phyloP scores from a whole-genome alignment of 2,888 invertebrate species.

The Gandaritis pyraliata region DNA sequence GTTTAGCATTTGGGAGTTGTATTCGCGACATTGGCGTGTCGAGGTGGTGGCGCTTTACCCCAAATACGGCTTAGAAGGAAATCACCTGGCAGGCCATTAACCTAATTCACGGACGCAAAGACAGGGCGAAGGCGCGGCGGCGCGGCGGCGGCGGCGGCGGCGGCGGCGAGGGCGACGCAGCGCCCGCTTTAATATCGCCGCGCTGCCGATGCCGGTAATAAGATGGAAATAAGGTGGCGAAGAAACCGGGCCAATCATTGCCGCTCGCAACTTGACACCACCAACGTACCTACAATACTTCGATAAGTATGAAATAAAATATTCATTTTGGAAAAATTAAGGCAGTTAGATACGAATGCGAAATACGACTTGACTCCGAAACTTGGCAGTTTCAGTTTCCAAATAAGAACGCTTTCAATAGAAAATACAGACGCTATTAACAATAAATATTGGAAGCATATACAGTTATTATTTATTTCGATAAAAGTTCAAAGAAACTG shows the following conservation, averaged over 20 bases:
- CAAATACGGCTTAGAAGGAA: constrained; percentile 80
- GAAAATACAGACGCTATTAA: neutral
- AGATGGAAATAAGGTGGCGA: constrained; percentile 82
- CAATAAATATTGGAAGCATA: no score
- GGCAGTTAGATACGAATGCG: constrained; percentile 35
- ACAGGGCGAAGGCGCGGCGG: constrained; percentile 74
- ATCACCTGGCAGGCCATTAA: constrained; percentile 84
- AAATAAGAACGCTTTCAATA: constrained; percentile 14
- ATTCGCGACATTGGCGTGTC: constrained; percentile 73
- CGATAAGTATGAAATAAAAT: constrained; percentile 48
- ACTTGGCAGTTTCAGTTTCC: constrained; percentile 19
- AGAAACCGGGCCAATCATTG: constrained; percentile 80
- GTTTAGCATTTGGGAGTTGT: constrained; percentile 62
- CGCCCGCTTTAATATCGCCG: constrained; percentile 80
- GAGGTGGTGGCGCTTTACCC: constrained; percentile 71
- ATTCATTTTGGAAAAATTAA: constrained; percentile 41
- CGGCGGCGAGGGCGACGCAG: constrained; percentile 50
- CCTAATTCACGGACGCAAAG: constrained; percentile 83
- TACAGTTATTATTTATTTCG: no score
- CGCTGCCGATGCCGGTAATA: constrained; percentile 81
- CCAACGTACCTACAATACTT: constrained; percentile 49
- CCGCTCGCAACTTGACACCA: constrained; percentile 72
- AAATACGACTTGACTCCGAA: constrained; percentile 32
- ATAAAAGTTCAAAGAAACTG: no score
- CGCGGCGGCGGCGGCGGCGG: constrained; percentile 45